Evolutionary conservation across 1,140 invertebrate genomes (phyloP), one percentile per base, ranked within the genome.

Genomic region (Aporrectodea caliginosa): DNA sequence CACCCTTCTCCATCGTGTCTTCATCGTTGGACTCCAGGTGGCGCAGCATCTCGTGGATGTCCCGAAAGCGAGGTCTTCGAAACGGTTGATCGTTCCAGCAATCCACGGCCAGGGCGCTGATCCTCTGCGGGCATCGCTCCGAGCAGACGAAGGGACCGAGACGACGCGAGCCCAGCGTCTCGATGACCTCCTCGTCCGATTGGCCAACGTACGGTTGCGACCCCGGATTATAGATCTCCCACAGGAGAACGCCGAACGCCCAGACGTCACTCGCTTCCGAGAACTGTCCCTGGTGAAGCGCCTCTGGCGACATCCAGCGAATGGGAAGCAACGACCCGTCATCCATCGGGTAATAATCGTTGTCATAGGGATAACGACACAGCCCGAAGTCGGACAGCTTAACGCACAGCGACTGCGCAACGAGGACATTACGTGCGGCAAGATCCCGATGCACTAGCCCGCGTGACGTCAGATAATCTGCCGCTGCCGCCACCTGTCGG

Each of bases 241-340:
- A 98, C 0, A 97, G 89, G 0, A 97, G 92, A 0, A 97, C 93
- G 0, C 95, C 95, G 83, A 92, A 97, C 6, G 94, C 94, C 95
- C 95, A 98, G 0, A 97, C 92, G 84, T 97, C 96, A 0, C 94
- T 95, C 88, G 96, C 94, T 2, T 95, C 89, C 0, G 95, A 96
- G 85, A 96, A 97, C 69, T 93, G 91, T 2, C 94, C 95, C 84
- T 95, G 95, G 73, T 94, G 90, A 33, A 97, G 92, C 83, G 93
- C 94, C 88, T 98, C 95, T 0, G 94, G 95, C 0, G 95, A 93
- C 95, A 97, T 97, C 95, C 95, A 98, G 35, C 95, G 90, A 0
- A 97, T 92, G 1, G 95, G 95, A 74, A 81, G 88, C 78, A 58
- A 58, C 43, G 43, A 58, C 43, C 43, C 43, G 43, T 58, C 43